phyloP scores from a whole-genome alignment of 2,797 vertebrate species.

The Dipus sagitta region DNA sequence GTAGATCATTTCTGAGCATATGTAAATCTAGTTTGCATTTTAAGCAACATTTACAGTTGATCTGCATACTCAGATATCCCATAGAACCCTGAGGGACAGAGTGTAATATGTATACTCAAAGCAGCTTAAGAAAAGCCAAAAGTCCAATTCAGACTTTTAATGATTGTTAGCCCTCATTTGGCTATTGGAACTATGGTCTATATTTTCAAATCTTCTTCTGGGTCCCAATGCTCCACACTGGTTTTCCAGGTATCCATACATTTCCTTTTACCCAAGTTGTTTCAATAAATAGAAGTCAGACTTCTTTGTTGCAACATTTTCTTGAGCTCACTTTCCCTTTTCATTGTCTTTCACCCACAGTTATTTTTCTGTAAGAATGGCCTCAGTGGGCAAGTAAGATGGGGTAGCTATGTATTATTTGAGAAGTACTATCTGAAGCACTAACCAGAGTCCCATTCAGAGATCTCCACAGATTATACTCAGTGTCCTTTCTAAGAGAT shows the following conservation, averaged over 20 bases:
- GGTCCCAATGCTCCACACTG: background rate
- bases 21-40: conserved; percentile 62
- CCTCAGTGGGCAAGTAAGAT: conserved; percentile 3
- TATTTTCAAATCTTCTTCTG: conserved; percentile 46
- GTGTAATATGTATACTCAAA: conserved; percentile 34
- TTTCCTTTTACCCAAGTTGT: conserved; percentile 22
- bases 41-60: conserved; percentile 45
- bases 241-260: background rate
- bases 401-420: background rate
- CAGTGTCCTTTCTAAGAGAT: conserved; percentile 5
- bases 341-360: background rate
- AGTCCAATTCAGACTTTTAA: conserved; percentile 26
- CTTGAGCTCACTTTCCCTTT: conserved; percentile 40
- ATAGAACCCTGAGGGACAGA: conserved; percentile 31
- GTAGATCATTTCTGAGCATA: conserved; percentile 59
- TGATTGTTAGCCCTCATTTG: background rate
- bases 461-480: background rate
- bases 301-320: conserved; percentile 33
- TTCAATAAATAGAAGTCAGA: conserved; percentile 36
- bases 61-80: conserved; percentile 24
- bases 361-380: background rate
- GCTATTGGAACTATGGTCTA: background rate
- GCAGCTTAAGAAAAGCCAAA: conserved; percentile 42
- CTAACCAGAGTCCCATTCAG: background rate
- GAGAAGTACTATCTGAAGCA: background rate